A percentile compares a stretch with the other conserved stretches of the same genome.
phyloP scores from a whole-genome alignment of 53 echinoderm and acorn worm species.

The Stichopus horrens region DNA sequence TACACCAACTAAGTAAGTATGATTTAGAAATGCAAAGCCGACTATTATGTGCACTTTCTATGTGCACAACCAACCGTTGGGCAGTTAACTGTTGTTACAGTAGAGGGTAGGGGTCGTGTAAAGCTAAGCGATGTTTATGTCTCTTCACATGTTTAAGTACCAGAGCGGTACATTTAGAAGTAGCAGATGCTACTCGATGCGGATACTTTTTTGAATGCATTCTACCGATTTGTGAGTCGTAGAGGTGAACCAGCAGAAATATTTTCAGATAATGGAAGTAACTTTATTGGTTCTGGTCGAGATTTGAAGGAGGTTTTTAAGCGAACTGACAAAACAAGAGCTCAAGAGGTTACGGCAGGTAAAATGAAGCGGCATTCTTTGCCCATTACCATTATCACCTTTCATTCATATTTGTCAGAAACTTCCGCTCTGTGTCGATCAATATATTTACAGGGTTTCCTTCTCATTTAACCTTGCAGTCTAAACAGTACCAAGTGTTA shows the following conservation, averaged over 20 bases:
- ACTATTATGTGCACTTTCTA: too few relatives aligned
- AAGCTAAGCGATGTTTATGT: constrained; percentile 29
- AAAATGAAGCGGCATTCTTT: constrained; percentile 3
- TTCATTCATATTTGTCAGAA: too few relatives aligned
- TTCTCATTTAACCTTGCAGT: too few relatives aligned
- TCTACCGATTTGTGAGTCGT: constrained; percentile 37
- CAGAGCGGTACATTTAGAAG: constrained; percentile 31
- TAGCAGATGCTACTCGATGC: constrained; percentile 33
- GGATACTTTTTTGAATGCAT: constrained; percentile 22
- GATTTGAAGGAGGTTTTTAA: constrained; percentile 1
- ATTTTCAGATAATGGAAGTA: constrained; percentile 31
- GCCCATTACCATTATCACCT: neutral
- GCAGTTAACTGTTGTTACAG: too few relatives aligned
- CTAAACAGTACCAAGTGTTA: too few relatives aligned
- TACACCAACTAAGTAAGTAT: too few relatives aligned
- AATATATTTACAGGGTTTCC: too few relatives aligned
- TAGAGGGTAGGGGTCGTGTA: constrained; percentile 27
- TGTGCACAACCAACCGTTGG: too few relatives aligned
- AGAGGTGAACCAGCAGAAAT: constrained; percentile 34
- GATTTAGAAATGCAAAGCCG: too few relatives aligned
- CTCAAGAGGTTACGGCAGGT: constrained; percentile 19
- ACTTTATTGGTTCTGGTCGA: constrained; percentile 15
- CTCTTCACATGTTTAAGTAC: constrained; percentile 37
- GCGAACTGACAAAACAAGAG: constrained; percentile 7
- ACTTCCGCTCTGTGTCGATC: neutral